Evolutionary conservation across 2,888 invertebrate species (phyloP).

Genomic region (Heliconius cydno): DNA sequence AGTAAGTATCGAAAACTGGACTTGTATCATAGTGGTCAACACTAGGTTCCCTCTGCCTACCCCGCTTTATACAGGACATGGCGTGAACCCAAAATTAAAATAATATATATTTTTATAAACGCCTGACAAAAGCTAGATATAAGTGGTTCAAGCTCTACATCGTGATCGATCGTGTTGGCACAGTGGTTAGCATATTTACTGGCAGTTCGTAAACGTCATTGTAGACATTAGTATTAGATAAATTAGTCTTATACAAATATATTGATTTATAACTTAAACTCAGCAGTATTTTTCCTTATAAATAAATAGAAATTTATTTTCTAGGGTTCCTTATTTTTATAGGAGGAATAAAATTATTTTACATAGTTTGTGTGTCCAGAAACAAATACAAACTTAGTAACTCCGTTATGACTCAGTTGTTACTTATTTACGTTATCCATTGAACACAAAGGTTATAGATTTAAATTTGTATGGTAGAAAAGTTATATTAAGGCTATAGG

Average conservation of each 20-base stretch:
- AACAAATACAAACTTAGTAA: not conserved
- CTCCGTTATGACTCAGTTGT: not conserved
- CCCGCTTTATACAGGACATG: not conserved
- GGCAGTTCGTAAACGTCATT: not conserved
- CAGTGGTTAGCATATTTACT: conserved; percentile 28
- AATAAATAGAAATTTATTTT: not conserved
- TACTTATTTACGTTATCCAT: not conserved
- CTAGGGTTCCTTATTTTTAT: not conserved
- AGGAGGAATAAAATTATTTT: not conserved
- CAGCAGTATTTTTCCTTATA: not conserved
- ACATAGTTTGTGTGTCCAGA: not conserved
- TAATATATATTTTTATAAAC: not conserved
- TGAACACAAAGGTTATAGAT: not conserved
- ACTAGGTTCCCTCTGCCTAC: not conserved
- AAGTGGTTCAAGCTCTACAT: conserved; percentile 24
- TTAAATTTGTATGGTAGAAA: not conserved
- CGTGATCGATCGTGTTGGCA: conserved; percentile 26
- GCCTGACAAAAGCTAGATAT: conserved; percentile 16
- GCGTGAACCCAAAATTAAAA: not conserved
- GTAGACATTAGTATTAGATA: conserved; percentile 3
- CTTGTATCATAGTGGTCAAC: not conserved
- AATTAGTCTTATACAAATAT: not conserved
- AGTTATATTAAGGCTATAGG: not conserved
- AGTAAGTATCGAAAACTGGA: not conserved
- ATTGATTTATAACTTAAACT: not conserved